phyloP scores from a whole-genome alignment of 1,140 invertebrate genomes.

The Heterodera carotae region DNA sequence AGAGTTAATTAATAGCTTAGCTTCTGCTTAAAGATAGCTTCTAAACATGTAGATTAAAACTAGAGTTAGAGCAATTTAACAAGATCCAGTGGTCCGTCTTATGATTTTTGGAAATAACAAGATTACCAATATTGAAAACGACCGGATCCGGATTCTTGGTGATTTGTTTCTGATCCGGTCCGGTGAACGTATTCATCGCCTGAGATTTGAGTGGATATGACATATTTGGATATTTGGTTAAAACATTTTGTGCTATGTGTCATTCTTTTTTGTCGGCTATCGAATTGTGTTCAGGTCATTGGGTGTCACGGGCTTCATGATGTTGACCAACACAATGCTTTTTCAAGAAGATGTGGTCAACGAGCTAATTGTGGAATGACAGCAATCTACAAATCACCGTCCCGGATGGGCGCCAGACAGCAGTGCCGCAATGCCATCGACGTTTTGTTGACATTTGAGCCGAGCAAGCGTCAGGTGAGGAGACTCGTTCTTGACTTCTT shows the following conservation, averaged over 20 bases:
- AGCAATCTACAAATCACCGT: constrained; percentile 47
- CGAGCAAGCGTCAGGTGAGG: constrained; percentile 29
- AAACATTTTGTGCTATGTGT: not conserved
- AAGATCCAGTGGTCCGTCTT: no score
- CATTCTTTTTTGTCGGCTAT: not conserved
- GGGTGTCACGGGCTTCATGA: constrained; percentile 44
- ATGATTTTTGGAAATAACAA: no score
- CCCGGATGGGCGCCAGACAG: constrained; percentile 20
- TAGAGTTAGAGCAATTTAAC: no score
- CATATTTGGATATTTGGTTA: constrained; percentile 47
- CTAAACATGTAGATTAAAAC: no score
- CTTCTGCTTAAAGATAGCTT: no score
- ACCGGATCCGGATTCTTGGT: constrained; percentile 71
- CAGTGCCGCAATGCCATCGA: constrained; percentile 31
- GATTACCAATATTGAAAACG: no score
- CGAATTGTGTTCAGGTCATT: constrained; percentile 37
- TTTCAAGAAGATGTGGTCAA: constrained; percentile 44
- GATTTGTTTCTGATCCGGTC: no score
- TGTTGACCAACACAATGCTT: constrained; percentile 48
- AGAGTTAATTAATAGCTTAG: no score
- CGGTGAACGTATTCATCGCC: constrained; percentile 75
- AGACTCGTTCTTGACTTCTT: constrained; percentile 7
- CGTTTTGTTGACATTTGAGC: constrained; percentile 40
- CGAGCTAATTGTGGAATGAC: constrained; percentile 35
- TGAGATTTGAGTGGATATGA: constrained; percentile 70